Percentiles rank a stretch among this genome's conserved stretches.
These are phyloP conservation scores for Sarcophilus harrisii DNA, from an alignment of 2,797 vertebrate species.

Conservation along the genomic window DNA sequence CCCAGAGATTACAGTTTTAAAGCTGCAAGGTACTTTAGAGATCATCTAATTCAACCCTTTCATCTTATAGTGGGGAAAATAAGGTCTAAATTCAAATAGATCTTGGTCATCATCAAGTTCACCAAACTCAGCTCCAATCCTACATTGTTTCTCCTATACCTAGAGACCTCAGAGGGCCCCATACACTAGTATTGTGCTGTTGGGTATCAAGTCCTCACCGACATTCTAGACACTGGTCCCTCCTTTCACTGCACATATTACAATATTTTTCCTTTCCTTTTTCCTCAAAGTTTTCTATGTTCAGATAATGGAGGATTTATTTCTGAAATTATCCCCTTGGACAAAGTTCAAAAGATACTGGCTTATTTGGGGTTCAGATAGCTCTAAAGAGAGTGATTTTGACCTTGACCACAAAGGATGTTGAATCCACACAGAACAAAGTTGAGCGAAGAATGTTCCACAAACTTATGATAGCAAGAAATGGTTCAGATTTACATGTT, in stretches of 20 bases:
- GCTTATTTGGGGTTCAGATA: not conserved
- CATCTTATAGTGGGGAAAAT: too few relatives aligned
- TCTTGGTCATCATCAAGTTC: too few relatives aligned
- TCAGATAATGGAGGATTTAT: not conserved
- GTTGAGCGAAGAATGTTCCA: not conserved
- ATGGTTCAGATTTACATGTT: not conserved
- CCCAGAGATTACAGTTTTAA: too few relatives aligned
- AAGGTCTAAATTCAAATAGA: too few relatives aligned
- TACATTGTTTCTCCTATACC: too few relatives aligned
- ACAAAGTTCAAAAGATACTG: not conserved
- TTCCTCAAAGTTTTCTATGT: not conserved
- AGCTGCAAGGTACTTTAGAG: too few relatives aligned
- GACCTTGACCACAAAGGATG: not conserved
- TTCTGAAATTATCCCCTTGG: not conserved
- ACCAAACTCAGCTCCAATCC: too few relatives aligned
- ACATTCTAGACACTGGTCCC: not conserved
- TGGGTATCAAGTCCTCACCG: not conserved
- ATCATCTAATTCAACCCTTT: too few relatives aligned
- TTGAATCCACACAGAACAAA: not conserved
- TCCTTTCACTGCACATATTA: not conserved
- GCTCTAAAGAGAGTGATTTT: not conserved
- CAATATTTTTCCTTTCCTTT: not conserved
- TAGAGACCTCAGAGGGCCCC: too few relatives aligned
- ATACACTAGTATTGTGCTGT: too few relatives aligned
- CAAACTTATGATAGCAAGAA: not conserved